A percentile compares a stretch with the other conserved stretches of the same genome.
These are phyloP conservation scores for Synergus japonicus DNA, from an alignment of 2,888 invertebrate species.

Conservation along the genomic window DNA sequence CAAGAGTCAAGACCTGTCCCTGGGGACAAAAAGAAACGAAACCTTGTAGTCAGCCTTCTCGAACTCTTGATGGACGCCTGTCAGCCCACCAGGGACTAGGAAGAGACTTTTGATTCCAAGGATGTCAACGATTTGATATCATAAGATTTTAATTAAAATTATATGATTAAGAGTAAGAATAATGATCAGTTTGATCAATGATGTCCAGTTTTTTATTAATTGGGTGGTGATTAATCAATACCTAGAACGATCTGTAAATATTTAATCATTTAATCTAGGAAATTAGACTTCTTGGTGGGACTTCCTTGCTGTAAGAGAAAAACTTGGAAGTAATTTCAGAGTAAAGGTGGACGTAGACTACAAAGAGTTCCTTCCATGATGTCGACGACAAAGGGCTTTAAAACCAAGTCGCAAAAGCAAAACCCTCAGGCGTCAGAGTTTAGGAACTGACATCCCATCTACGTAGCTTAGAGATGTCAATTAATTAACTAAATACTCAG, in stretches of 20 bases:
- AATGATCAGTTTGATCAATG: too few relatives aligned
- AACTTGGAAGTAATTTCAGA: too few relatives aligned
- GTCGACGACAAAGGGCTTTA: conserved; percentile 62
- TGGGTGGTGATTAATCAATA: too few relatives aligned
- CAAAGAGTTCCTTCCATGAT: neutral
- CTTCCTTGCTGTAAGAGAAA: too few relatives aligned
- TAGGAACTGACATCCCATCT: conserved; percentile 66
- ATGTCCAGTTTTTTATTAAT: too few relatives aligned
- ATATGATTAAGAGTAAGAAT: too few relatives aligned
- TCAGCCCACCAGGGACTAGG: conserved; percentile 52
- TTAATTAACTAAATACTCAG: conserved; percentile 64
- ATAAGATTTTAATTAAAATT: too few relatives aligned
- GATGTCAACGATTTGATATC: too few relatives aligned
- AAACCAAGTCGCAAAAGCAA: conserved; percentile 63
- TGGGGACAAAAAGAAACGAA: conserved; percentile 60
- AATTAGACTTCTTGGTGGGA: too few relatives aligned
- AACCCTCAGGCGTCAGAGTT: conserved; percentile 61
- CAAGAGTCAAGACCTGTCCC: conserved; percentile 56
- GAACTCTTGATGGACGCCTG: conserved; percentile 53
- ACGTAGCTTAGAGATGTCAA: conserved; percentile 71
- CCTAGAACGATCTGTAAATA: too few relatives aligned
- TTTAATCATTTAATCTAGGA: too few relatives aligned
- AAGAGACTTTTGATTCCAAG: neutral
- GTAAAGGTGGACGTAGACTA: too few relatives aligned
- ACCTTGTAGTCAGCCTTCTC: conserved; percentile 55